These are phyloP conservation scores for Volucella bombylans DNA, from an alignment of 2,888 invertebrate genomes.

Conservation along the genomic window DNA sequence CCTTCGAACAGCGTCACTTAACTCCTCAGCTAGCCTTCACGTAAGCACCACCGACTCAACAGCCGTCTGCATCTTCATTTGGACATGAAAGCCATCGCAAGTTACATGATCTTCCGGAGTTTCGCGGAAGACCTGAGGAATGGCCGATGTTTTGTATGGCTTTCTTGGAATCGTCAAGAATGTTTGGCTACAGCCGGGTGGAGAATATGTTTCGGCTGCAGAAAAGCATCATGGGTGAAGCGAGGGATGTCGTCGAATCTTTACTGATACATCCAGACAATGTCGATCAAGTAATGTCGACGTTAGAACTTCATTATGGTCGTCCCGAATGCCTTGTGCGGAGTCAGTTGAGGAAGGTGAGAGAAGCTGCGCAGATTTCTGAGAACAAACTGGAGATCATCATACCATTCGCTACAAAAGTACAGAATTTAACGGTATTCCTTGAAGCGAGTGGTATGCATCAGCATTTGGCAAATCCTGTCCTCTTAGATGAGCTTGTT, in stretches of 20 bases:
- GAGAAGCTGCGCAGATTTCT: constrained; percentile 18
- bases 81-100: too few relatives aligned
- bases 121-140: background rate
- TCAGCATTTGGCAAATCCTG: constrained; percentile 44
- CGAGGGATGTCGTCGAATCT: constrained; percentile 56
- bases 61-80: too few relatives aligned
- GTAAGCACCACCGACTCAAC: too few relatives aligned
- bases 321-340: constrained; percentile 37
- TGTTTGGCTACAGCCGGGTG: constrained; percentile 38
- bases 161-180: constrained; percentile 41
- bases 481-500: constrained; percentile 27
- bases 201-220: constrained; percentile 50
- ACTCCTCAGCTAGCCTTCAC: too few relatives aligned
- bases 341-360: too few relatives aligned
- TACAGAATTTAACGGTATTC: constrained; percentile 17
- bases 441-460: constrained; percentile 4
- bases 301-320: constrained; percentile 12
- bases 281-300: too few relatives aligned
- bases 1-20: too few relatives aligned
- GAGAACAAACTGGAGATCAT: constrained; percentile 40
- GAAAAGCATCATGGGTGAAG: background rate
- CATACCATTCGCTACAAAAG: constrained; percentile 12
- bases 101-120: too few relatives aligned
- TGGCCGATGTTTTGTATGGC: constrained; percentile 65
- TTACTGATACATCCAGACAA: too few relatives aligned